Conservation (phyloP, 2,113 vertebrate species). For the Crocuta crocuta region DNA sequence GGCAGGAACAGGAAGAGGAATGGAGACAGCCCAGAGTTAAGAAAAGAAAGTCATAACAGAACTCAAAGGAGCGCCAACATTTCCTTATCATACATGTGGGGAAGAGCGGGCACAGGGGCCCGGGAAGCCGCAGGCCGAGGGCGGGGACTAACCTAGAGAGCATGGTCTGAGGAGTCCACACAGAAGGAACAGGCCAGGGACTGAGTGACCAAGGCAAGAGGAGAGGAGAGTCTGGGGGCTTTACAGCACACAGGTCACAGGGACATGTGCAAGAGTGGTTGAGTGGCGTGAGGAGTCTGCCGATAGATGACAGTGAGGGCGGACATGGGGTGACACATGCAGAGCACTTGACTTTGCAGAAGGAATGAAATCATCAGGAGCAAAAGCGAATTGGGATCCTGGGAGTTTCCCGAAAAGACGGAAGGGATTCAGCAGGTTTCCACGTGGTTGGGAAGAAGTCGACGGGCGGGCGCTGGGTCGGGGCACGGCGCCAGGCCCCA, state of each 20-base stretch:
- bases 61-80: background rate
- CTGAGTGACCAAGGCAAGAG: background rate
- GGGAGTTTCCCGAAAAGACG: background rate
- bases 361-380: background rate
- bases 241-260: background rate
- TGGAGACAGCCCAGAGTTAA: background rate
- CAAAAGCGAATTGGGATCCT: background rate
- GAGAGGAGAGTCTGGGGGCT: background rate
- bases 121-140: background rate
- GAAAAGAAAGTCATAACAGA: background rate
- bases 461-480: background rate
- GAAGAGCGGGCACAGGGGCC: background rate
- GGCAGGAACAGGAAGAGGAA: background rate
- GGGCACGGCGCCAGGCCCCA: fast-evolving
- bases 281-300: background rate
- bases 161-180: fast-evolving
- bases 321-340: too few relatives aligned
- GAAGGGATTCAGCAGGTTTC: background rate
- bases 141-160: background rate
- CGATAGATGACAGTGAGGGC: background rate
- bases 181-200: background rate
- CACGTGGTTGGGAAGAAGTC: background rate
- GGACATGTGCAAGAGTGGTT: background rate
- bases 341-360: too few relatives aligned
- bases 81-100: fast-evolving